These are phyloP conservation scores for Lottia scabra DNA, from an alignment of 2,888 invertebrate species.

Conservation along the genomic window DNA sequence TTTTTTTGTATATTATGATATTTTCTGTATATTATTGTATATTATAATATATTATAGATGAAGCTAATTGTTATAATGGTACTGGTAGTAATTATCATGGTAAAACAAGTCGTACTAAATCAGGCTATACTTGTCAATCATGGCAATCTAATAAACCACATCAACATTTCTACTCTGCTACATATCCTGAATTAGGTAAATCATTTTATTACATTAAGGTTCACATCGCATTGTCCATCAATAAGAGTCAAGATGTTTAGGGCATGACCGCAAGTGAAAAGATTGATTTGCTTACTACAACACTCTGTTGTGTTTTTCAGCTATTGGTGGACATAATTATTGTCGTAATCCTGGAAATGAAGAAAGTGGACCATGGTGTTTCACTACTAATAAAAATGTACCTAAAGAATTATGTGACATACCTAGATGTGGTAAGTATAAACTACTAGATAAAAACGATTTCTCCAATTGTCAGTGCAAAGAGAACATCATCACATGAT, in stretches of 20 bases:
- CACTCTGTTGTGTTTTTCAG: neutral
- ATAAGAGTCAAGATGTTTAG: too few relatives aligned
- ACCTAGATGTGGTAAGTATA: conserved; percentile 81
- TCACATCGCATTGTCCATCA: too few relatives aligned
- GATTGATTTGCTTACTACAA: too few relatives aligned
- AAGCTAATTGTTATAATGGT: conserved; percentile 90
- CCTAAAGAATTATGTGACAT: conserved; percentile 87
- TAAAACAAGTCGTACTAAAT: conserved; percentile 73
- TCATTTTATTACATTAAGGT: too few relatives aligned
- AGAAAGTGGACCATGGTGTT: conserved; percentile 91
- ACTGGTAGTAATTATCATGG: conserved; percentile 85
- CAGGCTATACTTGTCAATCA: conserved; percentile 78
- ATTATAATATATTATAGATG: conserved; percentile 64
- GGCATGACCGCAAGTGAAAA: too few relatives aligned
- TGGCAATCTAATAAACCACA: conserved; percentile 78
- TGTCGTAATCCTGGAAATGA: conserved; percentile 89
- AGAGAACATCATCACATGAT: too few relatives aligned
- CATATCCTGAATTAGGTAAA: conserved; percentile 83
- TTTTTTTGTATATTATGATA: too few relatives aligned
- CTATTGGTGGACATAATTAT: conserved; percentile 81
- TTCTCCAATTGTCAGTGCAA: too few relatives aligned
- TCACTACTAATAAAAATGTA: conserved; percentile 71
- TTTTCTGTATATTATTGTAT: neutral
- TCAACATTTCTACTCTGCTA: conserved; percentile 81
- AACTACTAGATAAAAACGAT: too few relatives aligned